Evolutionary conservation across 2,797 vertebrate genomes (phyloP), one percentile per base, ranked within the genome.

Genomic region (Pangasius krempfi): DNA sequence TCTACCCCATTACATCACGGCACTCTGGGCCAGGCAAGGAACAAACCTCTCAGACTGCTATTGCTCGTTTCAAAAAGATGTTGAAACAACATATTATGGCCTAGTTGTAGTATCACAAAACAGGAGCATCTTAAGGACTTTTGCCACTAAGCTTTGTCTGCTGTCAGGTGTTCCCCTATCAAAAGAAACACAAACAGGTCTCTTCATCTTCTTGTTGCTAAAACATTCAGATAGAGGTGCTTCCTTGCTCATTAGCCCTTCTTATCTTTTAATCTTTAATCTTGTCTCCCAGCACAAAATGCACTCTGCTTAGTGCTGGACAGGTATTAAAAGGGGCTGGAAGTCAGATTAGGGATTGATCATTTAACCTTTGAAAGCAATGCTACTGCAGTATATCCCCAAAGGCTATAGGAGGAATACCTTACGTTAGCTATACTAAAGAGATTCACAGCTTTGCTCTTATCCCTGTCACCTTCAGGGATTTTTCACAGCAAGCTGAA

Each of bases 1-100:
- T 94, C 93, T 90, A 56, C 82, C 90, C 92, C 91, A 94, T 96
- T 94, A 95, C 95, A 94, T 96, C 95, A 94, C 70, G 44, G 62
- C 87, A 75, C 79, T 76, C 82, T 66, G 27, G 60, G 80, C 73
- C 25, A 73, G 73, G 82, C 72, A 60, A 76, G 83, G 22, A 83
- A 85, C 82, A 33, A 87, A 87, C 88, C 54, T 87, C 87, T 89
- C 84, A 88, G 81, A 64, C 75, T 83, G 83, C 89, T 66, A 84
- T 75, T 78, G 87, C 73, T 75, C 50, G 47, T 58, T 85, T 64
- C 22, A 86, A n/a, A 70, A 85, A 60, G 27, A 86, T 47, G 37
- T 78, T 14, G 52, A 83, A 83, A 52, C 37, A 33, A 18, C 13
- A 83, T 64, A 64, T 64, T 64, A 44, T 47, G 20, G 27, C 25